A percentile compares a stretch with the other conserved stretches of the same genome.
These are phyloP conservation scores for Formica exsecta DNA, from an alignment of 1,140 invertebrate species.

Conservation along the genomic window DNA sequence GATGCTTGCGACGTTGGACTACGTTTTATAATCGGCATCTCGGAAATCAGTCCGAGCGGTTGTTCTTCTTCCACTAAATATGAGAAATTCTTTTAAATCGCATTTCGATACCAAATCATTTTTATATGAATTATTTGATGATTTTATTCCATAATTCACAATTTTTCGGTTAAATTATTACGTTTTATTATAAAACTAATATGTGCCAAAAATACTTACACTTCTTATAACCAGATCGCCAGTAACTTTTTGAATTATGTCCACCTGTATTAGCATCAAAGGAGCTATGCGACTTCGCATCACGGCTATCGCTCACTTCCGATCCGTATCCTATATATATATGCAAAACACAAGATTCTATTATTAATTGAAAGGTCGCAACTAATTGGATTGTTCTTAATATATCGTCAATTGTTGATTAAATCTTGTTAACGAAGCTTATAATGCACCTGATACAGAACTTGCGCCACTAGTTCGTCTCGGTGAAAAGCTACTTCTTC, in stretches of 20 bases:
- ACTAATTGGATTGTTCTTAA: not conserved
- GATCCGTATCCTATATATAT: constrained; percentile 89
- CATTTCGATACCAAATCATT: not conserved
- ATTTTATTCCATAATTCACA: constrained; percentile 23
- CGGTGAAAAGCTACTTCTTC: constrained; percentile 85
- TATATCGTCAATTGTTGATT: not conserved
- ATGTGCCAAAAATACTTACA: constrained; percentile 83
- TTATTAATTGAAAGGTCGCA: not conserved
- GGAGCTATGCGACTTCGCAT: constrained; percentile 84
- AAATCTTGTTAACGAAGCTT: not conserved
- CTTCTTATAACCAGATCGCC: constrained; percentile 88
- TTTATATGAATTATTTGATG: not conserved
- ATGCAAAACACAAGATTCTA: not conserved
- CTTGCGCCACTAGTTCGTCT: constrained; percentile 89
- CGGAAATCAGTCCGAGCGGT: constrained; percentile 78
- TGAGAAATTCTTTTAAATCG: not conserved
- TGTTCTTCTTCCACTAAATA: constrained; percentile 87
- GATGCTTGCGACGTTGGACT: constrained; percentile 79
- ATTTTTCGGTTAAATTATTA: not conserved
- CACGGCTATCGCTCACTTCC: constrained; percentile 90
- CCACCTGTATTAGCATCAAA: constrained; percentile 82
- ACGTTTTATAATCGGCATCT: constrained; percentile 79
- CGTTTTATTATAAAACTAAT: not conserved
- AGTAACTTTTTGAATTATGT: constrained; percentile 83
- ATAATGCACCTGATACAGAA: constrained; percentile 89